phyloP scores from a whole-genome alignment of 1,140 invertebrate species.

The Rhyzopertha dominica region DNA sequence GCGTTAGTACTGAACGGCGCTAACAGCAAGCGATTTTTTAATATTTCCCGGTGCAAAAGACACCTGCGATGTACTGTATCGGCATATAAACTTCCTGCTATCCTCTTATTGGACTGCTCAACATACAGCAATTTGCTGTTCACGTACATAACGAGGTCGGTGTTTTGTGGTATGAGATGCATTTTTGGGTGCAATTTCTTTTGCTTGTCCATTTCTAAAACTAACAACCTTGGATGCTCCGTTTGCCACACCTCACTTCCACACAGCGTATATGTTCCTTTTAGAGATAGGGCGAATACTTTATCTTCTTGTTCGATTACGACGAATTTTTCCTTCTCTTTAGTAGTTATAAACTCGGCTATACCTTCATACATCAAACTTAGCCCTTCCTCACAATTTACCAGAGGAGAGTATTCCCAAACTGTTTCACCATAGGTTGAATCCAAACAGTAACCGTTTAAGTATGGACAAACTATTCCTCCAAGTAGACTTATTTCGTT shows the following conservation, averaged over 20 bases:
- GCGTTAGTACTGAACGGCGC: slow-evolving; percentile 3
- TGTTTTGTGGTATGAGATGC: background rate
- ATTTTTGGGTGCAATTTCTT: too few species aligned
- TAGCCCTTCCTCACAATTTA: background rate
- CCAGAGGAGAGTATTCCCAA: slow-evolving; percentile 2
- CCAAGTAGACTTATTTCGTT: slow-evolving; percentile 11
- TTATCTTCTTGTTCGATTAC: slow-evolving; percentile 8
- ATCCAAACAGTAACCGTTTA: slow-evolving; percentile 14
- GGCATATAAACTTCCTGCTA: too few species aligned
- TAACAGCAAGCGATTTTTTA: slow-evolving; percentile 1
- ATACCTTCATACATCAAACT: background rate
- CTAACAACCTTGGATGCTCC: slow-evolving; percentile 12
- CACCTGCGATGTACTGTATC: slow-evolving; percentile 6
- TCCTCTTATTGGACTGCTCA: too few species aligned
- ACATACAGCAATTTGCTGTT: too few species aligned
- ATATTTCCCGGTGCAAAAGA: slow-evolving; percentile 9
- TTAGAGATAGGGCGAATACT: slow-evolving; percentile 7
- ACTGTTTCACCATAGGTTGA: slow-evolving; percentile 4
- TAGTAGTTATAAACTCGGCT: background rate
- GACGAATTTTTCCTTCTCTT: slow-evolving; percentile 1
- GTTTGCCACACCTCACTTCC: slow-evolving; percentile 10
- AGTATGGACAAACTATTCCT: slow-evolving; percentile 11
- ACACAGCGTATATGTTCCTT: slow-evolving; percentile 2
- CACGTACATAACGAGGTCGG: too few species aligned
- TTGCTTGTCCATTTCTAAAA: too few species aligned